phyloP scores from a whole-genome alignment of 23 tunicate species.

The Halocynthia aurantium region DNA sequence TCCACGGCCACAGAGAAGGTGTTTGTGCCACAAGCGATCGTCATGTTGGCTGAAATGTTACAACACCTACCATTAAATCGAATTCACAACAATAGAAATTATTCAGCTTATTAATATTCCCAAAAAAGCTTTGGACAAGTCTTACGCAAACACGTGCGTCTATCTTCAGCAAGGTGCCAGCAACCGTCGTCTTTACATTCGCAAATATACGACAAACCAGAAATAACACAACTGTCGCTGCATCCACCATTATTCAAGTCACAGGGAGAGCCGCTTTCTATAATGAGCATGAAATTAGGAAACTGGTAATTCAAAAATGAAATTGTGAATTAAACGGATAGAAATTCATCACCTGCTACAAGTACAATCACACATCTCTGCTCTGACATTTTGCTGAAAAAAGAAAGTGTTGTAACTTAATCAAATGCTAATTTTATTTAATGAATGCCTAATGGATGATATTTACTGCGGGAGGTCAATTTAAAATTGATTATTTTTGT shows the following conservation, averaged over 20 bases:
- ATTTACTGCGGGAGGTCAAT: no score
- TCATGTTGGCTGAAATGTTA: conserved; percentile 2
- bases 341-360: conserved; percentile 53
- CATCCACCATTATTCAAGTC: conserved; percentile 76
- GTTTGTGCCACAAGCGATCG: conserved; percentile 1
- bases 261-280: conserved; percentile 53
- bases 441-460: neutral
- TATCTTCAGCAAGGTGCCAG: conserved; percentile 60
- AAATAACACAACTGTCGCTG: conserved; percentile 32
- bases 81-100: no score
- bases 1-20: neutral
- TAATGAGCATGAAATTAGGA: neutral
- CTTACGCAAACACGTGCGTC: conserved; percentile 79
- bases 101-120: neutral
- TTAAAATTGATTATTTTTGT: no score
- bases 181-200: conserved; percentile 40
- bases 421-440: neutral
- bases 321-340: neutral
- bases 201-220: conserved; percentile 43
- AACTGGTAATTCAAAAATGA: neutral
- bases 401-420: neutral
- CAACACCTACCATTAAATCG: no score
- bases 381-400: conserved; percentile 49
- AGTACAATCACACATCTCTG: conserved; percentile 56
- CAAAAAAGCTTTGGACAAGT: neutral